Evolutionary conservation across 2,797 vertebrate genomes (phyloP).

Genomic region (Rhinogobio ventralis): DNA sequence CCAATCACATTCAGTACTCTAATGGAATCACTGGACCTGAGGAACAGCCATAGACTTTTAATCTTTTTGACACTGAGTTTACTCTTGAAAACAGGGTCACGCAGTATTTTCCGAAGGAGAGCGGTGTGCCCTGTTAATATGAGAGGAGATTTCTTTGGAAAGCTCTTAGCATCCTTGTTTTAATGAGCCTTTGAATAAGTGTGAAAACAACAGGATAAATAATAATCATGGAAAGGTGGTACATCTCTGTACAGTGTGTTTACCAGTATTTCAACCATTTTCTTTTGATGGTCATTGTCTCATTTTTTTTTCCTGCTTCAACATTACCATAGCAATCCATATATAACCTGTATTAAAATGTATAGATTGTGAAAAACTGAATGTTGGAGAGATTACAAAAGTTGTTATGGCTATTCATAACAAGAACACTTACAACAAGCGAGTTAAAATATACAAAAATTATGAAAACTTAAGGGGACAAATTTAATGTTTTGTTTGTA

Average conservation of each 20-base stretch:
- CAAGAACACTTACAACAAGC: constrained; percentile 74
- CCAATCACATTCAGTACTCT: constrained; percentile 22
- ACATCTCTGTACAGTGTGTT: constrained; percentile 88
- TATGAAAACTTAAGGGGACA: constrained; percentile 83
- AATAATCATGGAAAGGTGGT: constrained; percentile 61
- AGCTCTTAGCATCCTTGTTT: constrained; percentile 41
- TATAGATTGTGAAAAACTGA: constrained; percentile 97
- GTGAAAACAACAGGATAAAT: constrained; percentile 44
- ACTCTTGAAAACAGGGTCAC: not conserved
- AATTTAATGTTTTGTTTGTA: constrained; percentile 99
- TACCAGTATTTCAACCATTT: constrained; percentile 89
- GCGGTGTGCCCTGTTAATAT: constrained; percentile 25
- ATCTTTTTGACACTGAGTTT: constrained; percentile 4
- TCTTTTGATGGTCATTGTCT: constrained; percentile 57
- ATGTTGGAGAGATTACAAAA: constrained; percentile 85
- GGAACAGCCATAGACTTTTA: constrained; percentile 26
- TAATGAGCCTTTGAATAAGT: constrained; percentile 49
- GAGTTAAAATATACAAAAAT: constrained; percentile 78
- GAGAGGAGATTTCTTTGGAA: constrained; percentile 10
- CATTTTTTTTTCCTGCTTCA: constrained; percentile 80
- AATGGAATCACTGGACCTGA: constrained; percentile 23
- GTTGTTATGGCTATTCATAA: constrained; percentile 65
- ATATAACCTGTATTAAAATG: constrained; percentile 99
- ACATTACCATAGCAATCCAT: constrained; percentile 88
- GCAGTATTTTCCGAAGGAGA: constrained; percentile 21